phyloP scores from a whole-genome alignment of 2,797 vertebrate genomes.

The Alouatta caraya region DNA sequence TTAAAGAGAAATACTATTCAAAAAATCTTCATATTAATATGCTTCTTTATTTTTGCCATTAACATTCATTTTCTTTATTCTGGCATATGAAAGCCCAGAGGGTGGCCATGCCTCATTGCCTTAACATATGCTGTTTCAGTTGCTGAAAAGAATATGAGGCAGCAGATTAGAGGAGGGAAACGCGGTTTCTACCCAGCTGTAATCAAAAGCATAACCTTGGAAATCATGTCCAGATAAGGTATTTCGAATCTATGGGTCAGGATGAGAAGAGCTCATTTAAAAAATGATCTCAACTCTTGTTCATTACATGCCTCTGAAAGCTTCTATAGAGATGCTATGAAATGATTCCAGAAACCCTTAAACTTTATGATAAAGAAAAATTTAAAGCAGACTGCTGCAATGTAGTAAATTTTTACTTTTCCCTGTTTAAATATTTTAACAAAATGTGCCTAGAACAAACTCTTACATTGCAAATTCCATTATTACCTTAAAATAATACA shows the following conservation, averaged over 20 bases:
- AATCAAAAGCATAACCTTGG: constrained; percentile 19
- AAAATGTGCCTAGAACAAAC: not conserved
- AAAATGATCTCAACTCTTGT: not conserved
- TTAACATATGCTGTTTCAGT: constrained; percentile 52
- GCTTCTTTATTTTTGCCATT: not conserved
- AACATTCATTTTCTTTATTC: constrained; percentile 55
- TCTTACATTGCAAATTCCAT: not conserved
- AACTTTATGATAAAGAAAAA: not conserved
- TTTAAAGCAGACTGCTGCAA: not conserved
- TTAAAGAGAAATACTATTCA: not conserved
- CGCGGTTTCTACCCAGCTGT: not conserved
- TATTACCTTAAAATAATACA: not conserved
- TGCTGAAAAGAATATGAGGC: constrained; percentile 44
- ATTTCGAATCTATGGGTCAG: not conserved
- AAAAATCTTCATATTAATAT: constrained; percentile 2
- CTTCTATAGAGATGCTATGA: not conserved
- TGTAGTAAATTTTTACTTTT: not conserved
- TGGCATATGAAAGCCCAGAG: constrained; percentile 47
- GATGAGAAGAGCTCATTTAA: not conserved
- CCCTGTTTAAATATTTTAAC: not conserved
- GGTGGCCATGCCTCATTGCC: constrained; percentile 26
- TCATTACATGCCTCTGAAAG: not conserved
- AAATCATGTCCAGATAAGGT: not conserved
- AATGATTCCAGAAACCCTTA: not conserved
- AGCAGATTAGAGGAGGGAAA: not conserved